Evolutionary conservation across 2,113 vertebrate species (phyloP), one percentile per base, ranked within the genome.

Genomic region (Dipodomys ordii): DNA sequence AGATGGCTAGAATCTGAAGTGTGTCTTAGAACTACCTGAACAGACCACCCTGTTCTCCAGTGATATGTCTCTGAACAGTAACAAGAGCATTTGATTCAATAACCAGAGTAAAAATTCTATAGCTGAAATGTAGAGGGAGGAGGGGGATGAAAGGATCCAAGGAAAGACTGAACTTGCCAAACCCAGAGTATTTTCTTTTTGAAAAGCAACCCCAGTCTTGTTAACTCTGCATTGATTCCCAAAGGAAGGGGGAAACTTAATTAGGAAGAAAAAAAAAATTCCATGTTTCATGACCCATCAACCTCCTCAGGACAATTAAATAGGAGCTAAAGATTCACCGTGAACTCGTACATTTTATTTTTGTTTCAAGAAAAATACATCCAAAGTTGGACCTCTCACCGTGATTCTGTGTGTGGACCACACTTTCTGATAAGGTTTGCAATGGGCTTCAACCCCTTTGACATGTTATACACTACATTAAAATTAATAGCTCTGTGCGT

Each of bases 401-500:
- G 67, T 78, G 64, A 91, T 76, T 93, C 68, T 93, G 27, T 84
- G 86, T 85, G 93, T 77, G 90, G 71, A 95, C 87, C 44, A 64
- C 44, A 68, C 22, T 83, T 92, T 94, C 90, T 88, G 92, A 93
- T 77, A 93, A 3, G 27, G n/a, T 28, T 92, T 78, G 74, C 92
- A 77, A 92, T 78, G n/a, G 65, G 77, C 91, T 90, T 93, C 88
- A 96, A 93, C 28, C 25, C 25, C 39, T 86, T 83, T 90, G 83
- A 94, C 67, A 74, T 65, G 88, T 82, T 64, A 83, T 76, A 44
- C 3, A 12, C 62, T 78, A 28, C n/a, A 49, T 69, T 86, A 88
- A 93, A 95, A 90, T 95, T 65, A 81, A 95, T 95, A 62, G 83
- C 30, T 93, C 46, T 60, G 23, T n/a, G 5, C 87, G 95, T 90